A percentile compares a stretch with the other conserved stretches of the same genome.
phyloP scores from a whole-genome alignment of 2,113 vertebrate genomes.

The Hemicordylus capensis region DNA sequence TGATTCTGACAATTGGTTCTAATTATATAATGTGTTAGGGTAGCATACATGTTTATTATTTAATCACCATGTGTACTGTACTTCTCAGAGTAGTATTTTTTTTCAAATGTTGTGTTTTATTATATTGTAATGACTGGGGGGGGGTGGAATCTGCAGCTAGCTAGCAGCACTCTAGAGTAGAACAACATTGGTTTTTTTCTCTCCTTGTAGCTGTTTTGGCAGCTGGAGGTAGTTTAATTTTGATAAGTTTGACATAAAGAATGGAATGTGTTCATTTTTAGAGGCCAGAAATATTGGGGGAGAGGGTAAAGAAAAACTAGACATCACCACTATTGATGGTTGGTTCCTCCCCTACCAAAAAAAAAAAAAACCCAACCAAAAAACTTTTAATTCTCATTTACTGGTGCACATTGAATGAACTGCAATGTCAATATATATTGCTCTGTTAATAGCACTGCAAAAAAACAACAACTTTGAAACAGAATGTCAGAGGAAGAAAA shows the following conservation, averaged over 20 bases:
- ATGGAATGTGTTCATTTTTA: conserved; percentile 46
- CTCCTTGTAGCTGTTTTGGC: conserved; percentile 58
- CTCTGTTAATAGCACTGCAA: conserved; percentile 1
- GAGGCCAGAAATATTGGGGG: conserved; percentile 35
- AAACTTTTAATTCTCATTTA: conserved; percentile 13
- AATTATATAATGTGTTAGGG: conserved; percentile 15
- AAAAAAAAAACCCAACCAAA: background rate
- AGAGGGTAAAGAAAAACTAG: background rate
- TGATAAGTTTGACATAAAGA: conserved; percentile 57
- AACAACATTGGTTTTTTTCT: conserved; percentile 29
- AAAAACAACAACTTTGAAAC: conserved; percentile 27
- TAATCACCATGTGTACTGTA: background rate
- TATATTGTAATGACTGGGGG: background rate
- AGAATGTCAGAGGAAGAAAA: conserved; percentile 12
- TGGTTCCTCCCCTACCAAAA: background rate
- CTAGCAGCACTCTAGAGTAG: background rate
- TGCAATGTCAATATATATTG: conserved; percentile 16
- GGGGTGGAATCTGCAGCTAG: background rate
- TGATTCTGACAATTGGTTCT: conserved; percentile 41
- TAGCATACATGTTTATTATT: conserved; percentile 13
- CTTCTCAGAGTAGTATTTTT: background rate
- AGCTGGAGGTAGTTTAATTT: conserved; percentile 64
- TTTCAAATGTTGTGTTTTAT: conserved; percentile 4
- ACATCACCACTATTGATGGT: background rate
- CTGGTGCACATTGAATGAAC: background rate